Percentiles rank a stretch among this genome's conserved stretches.
These are phyloP conservation scores for Cephus pulcher DNA, from an alignment of 2,888 invertebrate species.

Conservation along the genomic window DNA sequence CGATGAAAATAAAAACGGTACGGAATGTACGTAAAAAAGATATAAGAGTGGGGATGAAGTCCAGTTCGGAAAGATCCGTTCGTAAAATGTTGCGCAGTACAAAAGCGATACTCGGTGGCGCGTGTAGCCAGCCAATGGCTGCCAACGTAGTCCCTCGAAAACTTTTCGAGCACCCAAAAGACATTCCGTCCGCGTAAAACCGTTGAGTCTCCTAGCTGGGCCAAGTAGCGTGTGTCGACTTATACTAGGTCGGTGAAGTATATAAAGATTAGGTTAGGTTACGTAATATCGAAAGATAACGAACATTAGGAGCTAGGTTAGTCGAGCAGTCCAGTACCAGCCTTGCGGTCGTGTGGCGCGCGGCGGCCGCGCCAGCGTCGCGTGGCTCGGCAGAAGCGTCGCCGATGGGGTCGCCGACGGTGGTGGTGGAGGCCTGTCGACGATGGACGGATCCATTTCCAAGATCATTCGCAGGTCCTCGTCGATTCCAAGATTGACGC, in stretches of 20 bases:
- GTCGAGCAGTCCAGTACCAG: slow-evolving; percentile 56
- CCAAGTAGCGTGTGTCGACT: neutral
- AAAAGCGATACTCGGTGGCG: neutral
- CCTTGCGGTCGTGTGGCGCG: slow-evolving; percentile 60
- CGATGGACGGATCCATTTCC: slow-evolving; percentile 73
- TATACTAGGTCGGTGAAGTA: neutral
- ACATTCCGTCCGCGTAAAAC: neutral
- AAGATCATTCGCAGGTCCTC: slow-evolving; percentile 73
- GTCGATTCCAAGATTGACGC: slow-evolving; percentile 71
- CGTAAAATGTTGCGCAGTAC: neutral
- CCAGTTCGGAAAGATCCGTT: neutral
- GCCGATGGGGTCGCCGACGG: slow-evolving; percentile 20
- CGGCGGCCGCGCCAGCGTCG: slow-evolving; percentile 35
- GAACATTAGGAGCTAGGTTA: slow-evolving; percentile 31
- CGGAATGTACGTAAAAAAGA: neutral
- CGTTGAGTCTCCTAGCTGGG: neutral
- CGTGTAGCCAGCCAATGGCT: neutral
- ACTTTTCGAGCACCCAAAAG: neutral
- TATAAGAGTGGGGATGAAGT: neutral
- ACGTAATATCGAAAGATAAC: slow-evolving; percentile 14
- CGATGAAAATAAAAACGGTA: neutral
- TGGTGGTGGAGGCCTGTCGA: slow-evolving; percentile 63
- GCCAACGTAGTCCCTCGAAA: neutral
- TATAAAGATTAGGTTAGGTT: neutral
- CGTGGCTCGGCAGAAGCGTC: neutral